phyloP scores from a whole-genome alignment of 2,113 vertebrate genomes.

The Osmerus eperlanus region DNA sequence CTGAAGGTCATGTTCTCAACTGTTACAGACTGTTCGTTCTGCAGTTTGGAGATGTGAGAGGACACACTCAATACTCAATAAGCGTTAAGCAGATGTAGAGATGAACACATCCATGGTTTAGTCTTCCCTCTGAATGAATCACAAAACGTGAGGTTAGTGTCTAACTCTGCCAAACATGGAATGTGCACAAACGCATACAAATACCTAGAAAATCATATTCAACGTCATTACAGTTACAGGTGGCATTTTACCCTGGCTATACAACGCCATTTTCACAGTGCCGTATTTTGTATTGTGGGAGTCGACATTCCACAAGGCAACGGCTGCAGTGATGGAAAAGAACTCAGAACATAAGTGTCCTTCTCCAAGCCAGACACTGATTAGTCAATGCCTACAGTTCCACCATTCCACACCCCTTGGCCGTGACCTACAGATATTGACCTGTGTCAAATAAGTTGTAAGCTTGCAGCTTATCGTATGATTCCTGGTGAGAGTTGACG shows the following conservation, averaged over 20 bases:
- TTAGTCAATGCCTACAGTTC: neutral
- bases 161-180: too few species aligned
- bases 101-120: neutral
- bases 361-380: neutral
- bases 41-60: neutral
- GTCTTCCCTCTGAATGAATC: neutral
- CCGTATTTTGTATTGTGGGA: neutral
- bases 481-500: too few species aligned
- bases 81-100: neutral
- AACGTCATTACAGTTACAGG: too few species aligned
- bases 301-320: neutral
- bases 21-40: constrained; percentile 1
- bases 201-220: too few species aligned
- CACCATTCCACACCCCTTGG: neutral
- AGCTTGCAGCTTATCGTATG: too few species aligned
- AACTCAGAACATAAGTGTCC: neutral
- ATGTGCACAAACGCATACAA: too few species aligned
- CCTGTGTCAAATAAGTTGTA: too few species aligned
- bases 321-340: neutral
- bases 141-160: too few species aligned
- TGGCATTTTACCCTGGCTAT: too few species aligned
- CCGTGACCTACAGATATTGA: neutral
- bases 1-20: constrained; percentile 1
- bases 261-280: too few species aligned
- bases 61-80: neutral